Conservation (phyloP, 2,113 vertebrate species). For the Eidolon helvum region DNA sequence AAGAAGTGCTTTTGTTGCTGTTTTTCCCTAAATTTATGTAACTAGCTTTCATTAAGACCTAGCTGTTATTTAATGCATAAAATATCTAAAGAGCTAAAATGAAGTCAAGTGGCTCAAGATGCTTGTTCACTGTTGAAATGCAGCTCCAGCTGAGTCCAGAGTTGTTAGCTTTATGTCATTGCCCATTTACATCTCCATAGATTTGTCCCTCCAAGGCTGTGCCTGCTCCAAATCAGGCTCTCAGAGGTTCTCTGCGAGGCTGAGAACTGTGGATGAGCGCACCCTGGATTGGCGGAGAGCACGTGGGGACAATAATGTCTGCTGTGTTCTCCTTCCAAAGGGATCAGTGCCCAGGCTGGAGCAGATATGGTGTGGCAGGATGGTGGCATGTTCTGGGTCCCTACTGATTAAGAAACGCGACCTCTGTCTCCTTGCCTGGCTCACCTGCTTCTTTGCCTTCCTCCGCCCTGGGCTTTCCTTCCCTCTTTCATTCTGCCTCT, state of each 20-base stretch:
- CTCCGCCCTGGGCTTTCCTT: background rate
- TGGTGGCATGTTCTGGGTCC: background rate
- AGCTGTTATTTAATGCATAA: slow-evolving; percentile 36
- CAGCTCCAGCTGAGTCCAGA: background rate
- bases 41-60: slow-evolving; percentile 55
- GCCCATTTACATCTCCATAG: background rate
- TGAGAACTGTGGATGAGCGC: background rate
- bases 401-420: background rate
- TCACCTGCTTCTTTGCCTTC: background rate
- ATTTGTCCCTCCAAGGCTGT: background rate
- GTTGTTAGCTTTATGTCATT: background rate
- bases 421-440: background rate
- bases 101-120: slow-evolving; percentile 30
- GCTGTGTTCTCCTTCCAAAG: background rate
- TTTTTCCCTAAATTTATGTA: slow-evolving; percentile 69
- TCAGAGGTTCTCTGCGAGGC: background rate
- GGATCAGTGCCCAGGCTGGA: background rate
- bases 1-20: slow-evolving; percentile 65
- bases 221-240: background rate
- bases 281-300: accelerated
- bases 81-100: slow-evolving; percentile 36
- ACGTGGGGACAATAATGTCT: accelerated
- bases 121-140: background rate
- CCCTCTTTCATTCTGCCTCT: background rate
- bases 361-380: accelerated